phyloP scores from a whole-genome alignment of 1,140 invertebrate genomes.

The Drosophila setifemur region DNA sequence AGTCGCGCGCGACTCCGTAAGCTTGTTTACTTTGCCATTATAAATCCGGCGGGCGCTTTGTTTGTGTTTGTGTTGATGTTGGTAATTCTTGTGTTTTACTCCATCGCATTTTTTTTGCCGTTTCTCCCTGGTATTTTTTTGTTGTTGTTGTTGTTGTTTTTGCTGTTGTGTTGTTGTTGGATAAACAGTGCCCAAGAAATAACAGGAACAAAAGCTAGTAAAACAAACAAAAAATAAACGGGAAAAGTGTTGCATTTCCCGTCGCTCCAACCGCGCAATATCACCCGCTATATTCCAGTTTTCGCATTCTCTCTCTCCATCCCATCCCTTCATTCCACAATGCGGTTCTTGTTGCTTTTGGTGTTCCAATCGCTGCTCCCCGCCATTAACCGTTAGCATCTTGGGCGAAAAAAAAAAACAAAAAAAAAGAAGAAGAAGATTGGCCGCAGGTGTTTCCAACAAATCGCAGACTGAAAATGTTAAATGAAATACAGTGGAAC shows the following conservation, averaged over 20 bases:
- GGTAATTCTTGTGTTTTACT: constrained; percentile 28
- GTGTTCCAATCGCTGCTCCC: background rate
- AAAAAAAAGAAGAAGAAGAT: too few species aligned
- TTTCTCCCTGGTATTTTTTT: background rate
- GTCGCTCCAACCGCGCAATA: too few species aligned
- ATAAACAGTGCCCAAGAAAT: constrained; percentile 55
- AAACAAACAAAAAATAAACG: constrained; percentile 58
- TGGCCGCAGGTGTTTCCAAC: constrained; percentile 13
- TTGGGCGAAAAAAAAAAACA: background rate
- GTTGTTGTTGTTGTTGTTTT: constrained; percentile 36
- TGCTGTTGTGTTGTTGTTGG: constrained; percentile 40
- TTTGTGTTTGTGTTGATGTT: constrained; percentile 69
- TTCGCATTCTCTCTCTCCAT: too few species aligned
- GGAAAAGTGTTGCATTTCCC: constrained; percentile 78
- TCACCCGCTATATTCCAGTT: too few species aligned
- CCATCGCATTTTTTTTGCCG: background rate
- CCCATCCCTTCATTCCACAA: too few species aligned
- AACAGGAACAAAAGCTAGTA: constrained; percentile 31
- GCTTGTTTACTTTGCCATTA: constrained; percentile 76
- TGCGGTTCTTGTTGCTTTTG: background rate
- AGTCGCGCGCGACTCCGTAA: constrained; percentile 57
- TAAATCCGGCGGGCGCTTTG: constrained; percentile 61
- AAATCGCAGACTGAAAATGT: background rate
- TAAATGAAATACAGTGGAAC: too few species aligned
- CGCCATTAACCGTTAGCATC: background rate